phyloP scores from a whole-genome alignment of 2,797 vertebrate species.

The Pipistrellus pygmaeus region DNA sequence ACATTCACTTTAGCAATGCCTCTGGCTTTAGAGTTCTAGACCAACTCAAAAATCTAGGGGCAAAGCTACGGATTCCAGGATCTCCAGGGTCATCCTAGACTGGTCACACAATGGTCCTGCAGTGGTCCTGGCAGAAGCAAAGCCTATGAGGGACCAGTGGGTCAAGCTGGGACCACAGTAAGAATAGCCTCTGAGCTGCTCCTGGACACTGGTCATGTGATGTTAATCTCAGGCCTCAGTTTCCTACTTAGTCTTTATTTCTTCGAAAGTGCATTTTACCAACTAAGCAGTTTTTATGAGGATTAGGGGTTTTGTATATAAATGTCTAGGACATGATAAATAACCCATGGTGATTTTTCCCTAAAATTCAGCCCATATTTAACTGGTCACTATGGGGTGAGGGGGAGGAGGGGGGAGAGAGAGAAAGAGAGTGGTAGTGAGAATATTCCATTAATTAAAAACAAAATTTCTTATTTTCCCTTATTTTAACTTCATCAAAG shows the following conservation, averaged over 20 bases:
- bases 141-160: background rate
- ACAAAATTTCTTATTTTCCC: background rate
- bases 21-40: conserved; percentile 8
- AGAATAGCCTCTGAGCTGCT: background rate
- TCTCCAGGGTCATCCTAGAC: background rate
- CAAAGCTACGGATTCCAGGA: background rate
- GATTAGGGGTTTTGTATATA: background rate
- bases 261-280: background rate
- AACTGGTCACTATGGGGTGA: background rate
- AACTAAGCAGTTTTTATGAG: background rate
- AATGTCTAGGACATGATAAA: background rate
- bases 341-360: background rate
- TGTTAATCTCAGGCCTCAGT: background rate
- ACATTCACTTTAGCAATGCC: background rate
- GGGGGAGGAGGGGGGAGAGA: too few species aligned
- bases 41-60: background rate
- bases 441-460: background rate
- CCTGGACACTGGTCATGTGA: background rate
- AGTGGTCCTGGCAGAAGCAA: background rate
- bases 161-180: background rate
- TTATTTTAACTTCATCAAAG: background rate
- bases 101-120: background rate
- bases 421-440: too few species aligned
- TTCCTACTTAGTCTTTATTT: conserved; percentile 20
- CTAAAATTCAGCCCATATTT: background rate